These are phyloP conservation scores for Oreochromis mossambicus DNA, from an alignment of 2,797 vertebrate genomes.

Conservation along the genomic window DNA sequence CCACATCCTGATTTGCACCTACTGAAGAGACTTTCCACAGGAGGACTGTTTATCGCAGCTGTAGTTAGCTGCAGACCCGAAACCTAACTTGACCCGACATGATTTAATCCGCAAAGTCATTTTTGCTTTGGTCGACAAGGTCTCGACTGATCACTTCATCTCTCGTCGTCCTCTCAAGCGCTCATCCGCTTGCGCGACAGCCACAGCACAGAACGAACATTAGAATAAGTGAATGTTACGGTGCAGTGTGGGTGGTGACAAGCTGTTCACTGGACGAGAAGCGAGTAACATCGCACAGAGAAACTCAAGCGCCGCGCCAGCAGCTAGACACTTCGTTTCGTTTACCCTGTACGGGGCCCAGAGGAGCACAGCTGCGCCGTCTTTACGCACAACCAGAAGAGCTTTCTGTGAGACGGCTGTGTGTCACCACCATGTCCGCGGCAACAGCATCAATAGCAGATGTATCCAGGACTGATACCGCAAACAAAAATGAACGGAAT, in stretches of 20 bases:
- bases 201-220: neutral
- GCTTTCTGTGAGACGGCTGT: neutral
- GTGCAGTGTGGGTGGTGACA: neutral
- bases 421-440: constrained; percentile 46
- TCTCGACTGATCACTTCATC: constrained; percentile 14
- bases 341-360: constrained; percentile 2
- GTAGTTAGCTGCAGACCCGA: neutral
- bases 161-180: neutral
- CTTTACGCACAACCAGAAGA: constrained; percentile 46
- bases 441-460: constrained; percentile 71
- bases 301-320: neutral
- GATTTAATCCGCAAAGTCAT: constrained; percentile 27
- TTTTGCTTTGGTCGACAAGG: constrained; percentile 25
- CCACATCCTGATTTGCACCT: neutral
- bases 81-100: neutral
- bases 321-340: neutral
- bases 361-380: constrained; percentile 13
- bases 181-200: constrained; percentile 17
- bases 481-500: constrained; percentile 52
- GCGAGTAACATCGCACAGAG: neutral
- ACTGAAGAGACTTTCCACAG: neutral
- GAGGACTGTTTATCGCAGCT: neutral
- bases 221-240: neutral
- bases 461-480: constrained; percentile 54
- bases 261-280: neutral